phyloP scores from a whole-genome alignment of 2,797 vertebrate genomes.

The Adrianichthys oophorus region DNA sequence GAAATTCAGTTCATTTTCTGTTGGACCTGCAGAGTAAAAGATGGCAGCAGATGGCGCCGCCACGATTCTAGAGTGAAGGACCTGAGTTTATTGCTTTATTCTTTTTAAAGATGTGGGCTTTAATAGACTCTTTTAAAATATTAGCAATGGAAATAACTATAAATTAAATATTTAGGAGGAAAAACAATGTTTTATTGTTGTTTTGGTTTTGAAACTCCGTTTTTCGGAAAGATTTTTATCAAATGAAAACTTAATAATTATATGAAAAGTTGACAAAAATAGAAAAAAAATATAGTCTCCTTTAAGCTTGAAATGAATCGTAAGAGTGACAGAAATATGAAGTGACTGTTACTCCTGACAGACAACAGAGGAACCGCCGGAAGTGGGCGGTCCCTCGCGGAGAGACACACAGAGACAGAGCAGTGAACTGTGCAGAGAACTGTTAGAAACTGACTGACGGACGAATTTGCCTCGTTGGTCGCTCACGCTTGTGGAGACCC shows the following conservation, averaged over 20 bases:
- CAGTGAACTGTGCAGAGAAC: conserved; percentile 57
- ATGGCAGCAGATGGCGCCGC: conserved; percentile 57
- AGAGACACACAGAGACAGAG: conserved; percentile 27
- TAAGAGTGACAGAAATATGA: conserved; percentile 9
- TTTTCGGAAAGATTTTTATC: too few species aligned
- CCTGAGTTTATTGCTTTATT: not conserved
- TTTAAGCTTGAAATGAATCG: conserved; percentile 3
- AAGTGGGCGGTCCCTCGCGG: conserved; percentile 71
- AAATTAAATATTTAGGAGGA: too few species aligned
- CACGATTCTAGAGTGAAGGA: conserved; percentile 10
- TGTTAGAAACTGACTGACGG: conserved; percentile 61
- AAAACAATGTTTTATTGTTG: too few species aligned
- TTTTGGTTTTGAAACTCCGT: too few species aligned
- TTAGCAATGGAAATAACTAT: too few species aligned
- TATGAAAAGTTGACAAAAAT: too few species aligned
- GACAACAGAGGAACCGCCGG: conserved; percentile 55
- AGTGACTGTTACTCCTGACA: conserved; percentile 11
- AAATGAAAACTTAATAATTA: too few species aligned
- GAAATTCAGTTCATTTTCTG: too few species aligned
- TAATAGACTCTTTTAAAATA: too few species aligned
- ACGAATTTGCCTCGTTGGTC: conserved; percentile 44
- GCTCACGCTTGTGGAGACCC: conserved; percentile 50
- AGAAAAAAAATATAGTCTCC: too few species aligned
- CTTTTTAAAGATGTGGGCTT: not conserved
- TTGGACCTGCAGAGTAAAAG: too few species aligned